Evolutionary conservation across 1,140 invertebrate genomes (phyloP), one percentile per base, ranked within the genome.

Genomic region (Papilio polytes): DNA sequence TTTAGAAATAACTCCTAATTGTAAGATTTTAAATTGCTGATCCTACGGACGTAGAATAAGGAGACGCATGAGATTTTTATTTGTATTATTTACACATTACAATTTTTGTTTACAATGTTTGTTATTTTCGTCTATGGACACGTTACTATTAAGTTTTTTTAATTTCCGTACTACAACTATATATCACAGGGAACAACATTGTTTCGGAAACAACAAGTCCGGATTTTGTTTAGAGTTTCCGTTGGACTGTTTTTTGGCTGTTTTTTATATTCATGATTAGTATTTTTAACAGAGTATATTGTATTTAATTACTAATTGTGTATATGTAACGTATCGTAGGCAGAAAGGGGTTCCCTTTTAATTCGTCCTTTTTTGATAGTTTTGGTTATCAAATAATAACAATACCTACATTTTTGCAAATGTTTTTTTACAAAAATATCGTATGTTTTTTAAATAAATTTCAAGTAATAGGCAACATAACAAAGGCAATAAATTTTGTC

Each of bases 191-290:
- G 59, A 63, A 63, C 26, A 63, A 63, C 59, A 63, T 63, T 26
- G 63, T 31, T 70, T 36, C 63, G 26, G 26, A 31, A 70, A 70
- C 59, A 59, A 59, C 59, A 70, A 70, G 4, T 31, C 26, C 63
- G 63, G 63, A 70, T 31, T 70, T 70, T 66, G 22, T 70, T 70
- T 70, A 70, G 26, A 70, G 63, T 70, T 70, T 70, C 63, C 63
- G 63, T 70, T 7, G 63, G 3, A 31, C 63, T 70, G 18, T 70
- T 36, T 70, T 70, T 70, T 36, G 6, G 10, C 10, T 31, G 3
- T 18, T 12, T 31, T 70, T 36, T 70, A 70, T 70, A 36, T 70
- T 36, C 63, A 70, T 31, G 63, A 36, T 31, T 70, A 70, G 26
- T 70, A 41, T 41, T 41, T 41, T 70, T 12, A 70, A 48, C 12